Conservation (phyloP, 2,888 invertebrate genomes). For the Lycaena phlaeas region DNA sequence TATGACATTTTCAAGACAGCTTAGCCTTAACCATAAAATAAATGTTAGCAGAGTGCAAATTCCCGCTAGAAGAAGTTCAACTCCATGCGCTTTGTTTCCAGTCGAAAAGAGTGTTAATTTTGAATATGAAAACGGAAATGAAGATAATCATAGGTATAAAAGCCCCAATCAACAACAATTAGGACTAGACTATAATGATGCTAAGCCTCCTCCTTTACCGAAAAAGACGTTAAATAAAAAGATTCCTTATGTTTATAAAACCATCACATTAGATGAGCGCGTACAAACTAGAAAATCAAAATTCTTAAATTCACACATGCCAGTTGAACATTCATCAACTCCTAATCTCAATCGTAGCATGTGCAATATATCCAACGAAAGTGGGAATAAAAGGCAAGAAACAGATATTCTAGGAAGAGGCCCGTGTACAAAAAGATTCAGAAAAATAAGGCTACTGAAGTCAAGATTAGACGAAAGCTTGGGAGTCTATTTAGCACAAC, state of each 20-base stretch:
- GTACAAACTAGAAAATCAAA: slow-evolving; percentile 66
- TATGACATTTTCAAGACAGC: slow-evolving; percentile 52
- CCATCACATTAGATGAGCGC: slow-evolving; percentile 61
- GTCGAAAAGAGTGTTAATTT: slow-evolving; percentile 44
- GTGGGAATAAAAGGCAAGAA: slow-evolving; percentile 37
- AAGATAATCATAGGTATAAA: slow-evolving; percentile 29
- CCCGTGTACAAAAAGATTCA: slow-evolving; percentile 74
- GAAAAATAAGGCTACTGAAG: slow-evolving; percentile 78
- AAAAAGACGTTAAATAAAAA: slow-evolving; percentile 61
- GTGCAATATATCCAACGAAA: slow-evolving; percentile 40
- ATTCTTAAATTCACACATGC: slow-evolving; percentile 59
- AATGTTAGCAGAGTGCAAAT: slow-evolving; percentile 54
- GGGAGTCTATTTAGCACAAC: slow-evolving; percentile 81
- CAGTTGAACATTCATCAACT: slow-evolving; percentile 43
- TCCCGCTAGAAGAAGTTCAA: slow-evolving; percentile 58
- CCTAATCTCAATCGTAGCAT: slow-evolving; percentile 38
- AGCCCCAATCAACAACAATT: slow-evolving; percentile 20
- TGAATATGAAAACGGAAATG: slow-evolving; percentile 45
- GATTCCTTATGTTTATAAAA: slow-evolving; percentile 55
- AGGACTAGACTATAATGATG: slow-evolving; percentile 42
- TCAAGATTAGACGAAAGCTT: slow-evolving; percentile 78
- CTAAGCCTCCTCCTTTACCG: slow-evolving; percentile 60
- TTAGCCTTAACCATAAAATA: slow-evolving; percentile 60
- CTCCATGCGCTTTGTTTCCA: slow-evolving; percentile 61
- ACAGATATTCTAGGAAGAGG: slow-evolving; percentile 67